Base-by-base conservation (phyloP, 2,113 vertebrate species). In the Macrotis lagotis region DNA sequence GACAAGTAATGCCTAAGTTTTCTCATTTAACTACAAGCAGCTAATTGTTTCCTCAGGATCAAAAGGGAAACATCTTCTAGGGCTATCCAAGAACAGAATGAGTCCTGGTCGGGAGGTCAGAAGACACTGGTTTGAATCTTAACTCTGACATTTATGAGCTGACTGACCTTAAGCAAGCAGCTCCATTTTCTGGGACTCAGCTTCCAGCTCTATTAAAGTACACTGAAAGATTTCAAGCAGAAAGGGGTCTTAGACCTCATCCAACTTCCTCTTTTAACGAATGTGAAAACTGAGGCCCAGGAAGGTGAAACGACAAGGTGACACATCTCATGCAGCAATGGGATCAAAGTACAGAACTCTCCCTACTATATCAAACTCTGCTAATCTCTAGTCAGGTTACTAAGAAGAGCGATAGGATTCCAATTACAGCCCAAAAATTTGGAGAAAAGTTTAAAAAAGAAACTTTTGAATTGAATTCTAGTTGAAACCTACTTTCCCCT, bases 31-130 rank as follows among this genome's bases (percentile, higher is more conserved):
- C 59, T 6, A 50, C 37, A 52, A 91, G 51, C 7, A 94, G 44
- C 88, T 91, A n/a, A 89, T 95, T 93, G 90, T 74, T 92, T 94
- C 44, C 88, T 91, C 51, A 12, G 16, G 8, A 7, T 48, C 51
- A 59, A 92, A 51, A 52, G 11, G 37, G 66, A 1, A 74, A 44
- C 44, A 44, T 74, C 66, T 22, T 74, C 16, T 8, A 44, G 37
- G 8, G 66, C n/a, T 22, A 44, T 8, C 6, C 37, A 22, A 44
- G 66, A 74, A n/a, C 37, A 44, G 16, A 74, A 37, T 14, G 44
- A 44, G 37, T 44, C 37, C 66, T 74, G 37, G 37, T 37, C 66
- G 44, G 66, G 16, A 74, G 14, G 16, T 74, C 66, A n/a, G 66
- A 74, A 22, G 59, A 66, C 31, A 11, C 14, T 14, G n/a, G 14